Evolutionary conservation across 2,797 vertebrate genomes (phyloP).

Genomic region (Pangasius mekongensis): DNA sequence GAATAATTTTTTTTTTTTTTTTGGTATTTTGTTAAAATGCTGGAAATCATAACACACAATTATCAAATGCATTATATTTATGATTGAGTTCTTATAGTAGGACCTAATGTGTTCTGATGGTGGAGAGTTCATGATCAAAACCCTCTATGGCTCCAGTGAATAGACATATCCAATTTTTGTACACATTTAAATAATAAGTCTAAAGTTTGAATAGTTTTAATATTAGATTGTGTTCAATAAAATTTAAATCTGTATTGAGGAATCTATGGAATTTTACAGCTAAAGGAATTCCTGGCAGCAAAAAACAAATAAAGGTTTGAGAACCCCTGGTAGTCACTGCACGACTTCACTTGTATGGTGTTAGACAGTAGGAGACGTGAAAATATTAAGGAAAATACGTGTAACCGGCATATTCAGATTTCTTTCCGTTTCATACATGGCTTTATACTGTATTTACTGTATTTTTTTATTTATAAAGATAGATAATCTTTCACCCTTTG

Average conservation of each 20-base stretch:
- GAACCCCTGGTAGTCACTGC: not conserved
- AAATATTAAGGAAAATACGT: not conserved
- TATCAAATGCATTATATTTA: not conserved
- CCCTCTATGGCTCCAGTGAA: not conserved
- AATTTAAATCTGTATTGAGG: not conserved
- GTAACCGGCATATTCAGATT: not conserved
- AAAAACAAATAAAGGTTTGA: not conserved
- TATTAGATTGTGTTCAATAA: not conserved
- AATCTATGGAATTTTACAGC: not conserved
- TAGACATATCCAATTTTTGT: not conserved
- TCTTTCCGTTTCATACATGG: not conserved
- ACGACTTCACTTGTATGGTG: too few species aligned
- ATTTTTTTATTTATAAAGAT: not conserved
- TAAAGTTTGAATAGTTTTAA: not conserved
- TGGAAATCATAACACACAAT: not conserved
- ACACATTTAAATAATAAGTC: not conserved
- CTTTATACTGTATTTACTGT: not conserved
- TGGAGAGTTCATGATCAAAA: not conserved
- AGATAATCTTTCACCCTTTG: not conserved
- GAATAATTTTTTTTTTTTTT: not conserved
- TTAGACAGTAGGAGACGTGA: not conserved
- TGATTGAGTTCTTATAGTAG: not conserved
- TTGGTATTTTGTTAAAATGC: not conserved
- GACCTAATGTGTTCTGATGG: not conserved
- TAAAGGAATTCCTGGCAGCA: not conserved